These are phyloP conservation scores for Varroa destructor DNA, from an alignment of 1,140 invertebrate genomes.

Conservation along the genomic window DNA sequence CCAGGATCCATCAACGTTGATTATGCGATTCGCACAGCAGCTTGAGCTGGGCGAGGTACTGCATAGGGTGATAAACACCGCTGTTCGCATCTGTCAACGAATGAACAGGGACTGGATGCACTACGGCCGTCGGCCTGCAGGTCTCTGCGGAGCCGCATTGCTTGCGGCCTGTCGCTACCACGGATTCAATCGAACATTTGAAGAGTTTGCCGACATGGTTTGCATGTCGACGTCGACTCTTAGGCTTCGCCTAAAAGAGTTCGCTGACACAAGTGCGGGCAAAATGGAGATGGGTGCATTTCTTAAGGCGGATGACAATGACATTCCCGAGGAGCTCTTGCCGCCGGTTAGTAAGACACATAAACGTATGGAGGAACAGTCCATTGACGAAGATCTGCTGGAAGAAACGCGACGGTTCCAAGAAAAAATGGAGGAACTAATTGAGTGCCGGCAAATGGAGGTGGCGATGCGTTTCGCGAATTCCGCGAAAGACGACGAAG, in stretches of 20 bases:
- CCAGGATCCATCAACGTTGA: conserved; percentile 84
- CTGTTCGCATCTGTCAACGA: conserved; percentile 74
- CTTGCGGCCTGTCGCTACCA: conserved; percentile 83
- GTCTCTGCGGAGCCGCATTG: conserved; percentile 86
- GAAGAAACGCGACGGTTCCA: conserved; percentile 10
- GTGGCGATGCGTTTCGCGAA: conserved; percentile 3
- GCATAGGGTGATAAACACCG: conserved; percentile 87
- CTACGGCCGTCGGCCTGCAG: conserved; percentile 82
- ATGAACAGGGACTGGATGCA: conserved; percentile 98
- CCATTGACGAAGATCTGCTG: conserved; percentile 29
- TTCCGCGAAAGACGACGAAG: neutral
- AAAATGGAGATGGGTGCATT: conserved; percentile 86
- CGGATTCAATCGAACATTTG: conserved; percentile 70
- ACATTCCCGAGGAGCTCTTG: conserved; percentile 86
- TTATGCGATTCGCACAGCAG: conserved; percentile 82
- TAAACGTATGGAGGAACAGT: conserved; percentile 27
- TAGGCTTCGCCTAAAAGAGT: conserved; percentile 79
- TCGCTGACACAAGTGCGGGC: conserved; percentile 83
- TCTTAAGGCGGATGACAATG: conserved; percentile 86
- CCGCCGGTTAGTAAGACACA: conserved; percentile 52
- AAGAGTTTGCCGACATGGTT: conserved; percentile 84
- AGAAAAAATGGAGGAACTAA: neutral
- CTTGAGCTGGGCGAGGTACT: conserved; percentile 81
- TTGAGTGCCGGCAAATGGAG: conserved; percentile 10
- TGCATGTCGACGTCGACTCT: conserved; percentile 89